These are phyloP conservation scores for Tetramorium parvispinum DNA, from an alignment of 1,140 invertebrate genomes.

Conservation along the genomic window DNA sequence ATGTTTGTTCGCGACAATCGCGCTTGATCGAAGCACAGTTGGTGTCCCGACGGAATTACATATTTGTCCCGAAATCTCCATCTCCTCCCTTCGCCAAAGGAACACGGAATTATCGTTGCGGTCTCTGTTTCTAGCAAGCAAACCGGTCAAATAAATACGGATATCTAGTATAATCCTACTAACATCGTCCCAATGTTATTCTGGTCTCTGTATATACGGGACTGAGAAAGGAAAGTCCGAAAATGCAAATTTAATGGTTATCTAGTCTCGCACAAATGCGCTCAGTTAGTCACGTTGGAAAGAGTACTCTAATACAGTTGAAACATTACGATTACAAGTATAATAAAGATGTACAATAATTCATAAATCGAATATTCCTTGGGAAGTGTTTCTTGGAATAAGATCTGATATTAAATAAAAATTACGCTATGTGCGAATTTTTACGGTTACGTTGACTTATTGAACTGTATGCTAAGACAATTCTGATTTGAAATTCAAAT, in stretches of 20 bases:
- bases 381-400: background rate
- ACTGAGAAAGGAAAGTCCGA: constrained; percentile 10
- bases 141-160: constrained; percentile 38
- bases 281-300: background rate
- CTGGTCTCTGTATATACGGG: background rate
- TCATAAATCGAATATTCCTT: background rate
- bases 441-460: background rate
- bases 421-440: background rate
- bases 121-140: background rate
- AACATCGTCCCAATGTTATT: constrained; percentile 28
- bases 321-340: background rate
- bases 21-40: constrained; percentile 39
- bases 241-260: constrained; percentile 42
- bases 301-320: background rate
- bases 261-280: background rate
- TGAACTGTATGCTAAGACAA: background rate
- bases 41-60: constrained; percentile 59
- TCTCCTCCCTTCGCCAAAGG: background rate
- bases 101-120: background rate
- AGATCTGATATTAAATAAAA: background rate
- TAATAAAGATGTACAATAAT: background rate
- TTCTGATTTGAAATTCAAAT: background rate
- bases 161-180: background rate
- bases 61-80: constrained; percentile 12
- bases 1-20: constrained; percentile 57